phyloP scores from a whole-genome alignment of 2,797 vertebrate genomes.

The Clarias laeviceps region DNA sequence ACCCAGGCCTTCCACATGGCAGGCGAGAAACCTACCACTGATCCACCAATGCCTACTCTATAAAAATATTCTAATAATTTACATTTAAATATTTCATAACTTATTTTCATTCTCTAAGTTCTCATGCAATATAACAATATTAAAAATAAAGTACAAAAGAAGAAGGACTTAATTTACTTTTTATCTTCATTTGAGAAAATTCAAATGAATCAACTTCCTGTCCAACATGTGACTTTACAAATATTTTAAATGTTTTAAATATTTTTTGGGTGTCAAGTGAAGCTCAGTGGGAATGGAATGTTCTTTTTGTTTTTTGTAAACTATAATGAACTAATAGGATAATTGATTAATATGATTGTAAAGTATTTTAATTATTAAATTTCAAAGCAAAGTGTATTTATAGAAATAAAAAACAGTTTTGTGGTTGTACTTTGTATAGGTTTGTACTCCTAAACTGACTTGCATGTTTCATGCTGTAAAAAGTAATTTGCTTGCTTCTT shows the following conservation, averaged over 20 bases:
- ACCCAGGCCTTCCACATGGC: too few species aligned
- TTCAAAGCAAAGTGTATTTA: neutral
- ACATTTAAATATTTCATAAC: neutral
- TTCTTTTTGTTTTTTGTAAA: neutral
- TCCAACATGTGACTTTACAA: neutral
- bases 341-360: too few species aligned
- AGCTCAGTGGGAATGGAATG: neutral
- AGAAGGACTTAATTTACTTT: neutral
- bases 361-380: too few species aligned
- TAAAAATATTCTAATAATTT: neutral
- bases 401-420: neutral
- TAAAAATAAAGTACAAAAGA: neutral
- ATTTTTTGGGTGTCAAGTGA: neutral
- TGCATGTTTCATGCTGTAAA: too few species aligned
- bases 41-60: too few species aligned
- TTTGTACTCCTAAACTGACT: neutral
- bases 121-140: neutral
- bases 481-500: too few species aligned
- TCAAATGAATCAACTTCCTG: neutral
- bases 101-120: neutral
- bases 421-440: neutral
- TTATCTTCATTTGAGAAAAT: neutral
- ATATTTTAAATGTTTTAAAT: neutral
- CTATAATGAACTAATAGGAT: too few species aligned
- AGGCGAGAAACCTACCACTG: too few species aligned